Conservation (phyloP, 2,113 vertebrate species). For the Siniperca chuatsi region DNA sequence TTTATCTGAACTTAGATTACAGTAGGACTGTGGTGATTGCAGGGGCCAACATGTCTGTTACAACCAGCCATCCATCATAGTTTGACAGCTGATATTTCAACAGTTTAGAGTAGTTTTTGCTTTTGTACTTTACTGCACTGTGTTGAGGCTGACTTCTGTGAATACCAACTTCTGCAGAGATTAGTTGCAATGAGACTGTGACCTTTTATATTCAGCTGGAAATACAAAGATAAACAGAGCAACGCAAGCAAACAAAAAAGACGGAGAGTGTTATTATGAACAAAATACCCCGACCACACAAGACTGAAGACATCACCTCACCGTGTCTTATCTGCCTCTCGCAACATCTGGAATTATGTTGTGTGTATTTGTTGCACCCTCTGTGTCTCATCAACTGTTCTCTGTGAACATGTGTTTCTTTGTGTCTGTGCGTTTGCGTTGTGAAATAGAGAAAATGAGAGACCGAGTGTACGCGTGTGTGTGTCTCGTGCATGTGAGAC, state of each 20-base stretch:
- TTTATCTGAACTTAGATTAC: constrained; percentile 37
- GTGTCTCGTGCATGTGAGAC: constrained; percentile 54
- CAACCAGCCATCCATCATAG: constrained; percentile 54
- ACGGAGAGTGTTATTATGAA: not conserved
- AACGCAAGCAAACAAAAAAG: not conserved
- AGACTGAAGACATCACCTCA: constrained; percentile 6
- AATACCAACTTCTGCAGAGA: constrained; percentile 28
- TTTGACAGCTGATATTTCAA: constrained; percentile 56
- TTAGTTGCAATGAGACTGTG: constrained; percentile 39
- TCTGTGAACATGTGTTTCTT: constrained; percentile 26
- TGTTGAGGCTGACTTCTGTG: constrained; percentile 16
- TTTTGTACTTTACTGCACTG: constrained; percentile 32
- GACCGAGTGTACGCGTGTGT: not conserved
- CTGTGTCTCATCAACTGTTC: constrained; percentile 39
- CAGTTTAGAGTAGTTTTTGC: constrained; percentile 24
- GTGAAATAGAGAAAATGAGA: not conserved
- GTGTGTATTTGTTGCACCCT: constrained; percentile 23
- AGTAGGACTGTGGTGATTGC: constrained; percentile 23
- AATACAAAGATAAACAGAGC: constrained; percentile 32
- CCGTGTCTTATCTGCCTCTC: constrained; percentile 16
- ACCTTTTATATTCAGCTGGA: constrained; percentile 55
- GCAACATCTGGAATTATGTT: constrained; percentile 33
- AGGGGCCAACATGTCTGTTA: constrained; percentile 19
- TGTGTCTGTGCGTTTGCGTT: constrained; percentile 1
- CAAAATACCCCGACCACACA: not conserved